Conservation (phyloP, 2,113 vertebrate species). For the Bombycilla garrulus region DNA sequence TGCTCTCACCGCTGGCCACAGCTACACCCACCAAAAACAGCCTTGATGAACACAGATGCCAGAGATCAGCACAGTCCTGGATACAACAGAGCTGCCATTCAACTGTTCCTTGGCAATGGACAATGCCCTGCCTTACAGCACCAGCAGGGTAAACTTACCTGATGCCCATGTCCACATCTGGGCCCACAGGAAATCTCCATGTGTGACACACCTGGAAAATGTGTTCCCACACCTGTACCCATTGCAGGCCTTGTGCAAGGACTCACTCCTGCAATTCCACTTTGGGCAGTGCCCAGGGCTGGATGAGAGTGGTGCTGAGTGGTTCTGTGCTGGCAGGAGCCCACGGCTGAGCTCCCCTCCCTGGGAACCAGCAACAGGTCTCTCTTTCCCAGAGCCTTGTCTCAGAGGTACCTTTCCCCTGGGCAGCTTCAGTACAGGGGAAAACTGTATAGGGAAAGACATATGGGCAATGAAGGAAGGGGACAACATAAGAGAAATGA, state of each 20-base stretch:
- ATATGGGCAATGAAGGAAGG: neutral
- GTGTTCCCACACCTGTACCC: neutral
- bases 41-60: neutral
- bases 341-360: neutral
- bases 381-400: neutral
- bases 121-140: neutral
- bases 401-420: neutral
- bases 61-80: neutral
- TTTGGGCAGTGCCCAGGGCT: neutral
- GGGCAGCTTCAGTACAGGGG: neutral
- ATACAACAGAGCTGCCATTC: neutral
- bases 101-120: neutral
- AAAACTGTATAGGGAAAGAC: neutral
- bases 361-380: neutral
- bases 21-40: neutral
- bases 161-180: neutral
- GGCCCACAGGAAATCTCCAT: neutral
- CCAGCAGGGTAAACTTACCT: neutral
- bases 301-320: neutral
- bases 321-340: neutral
- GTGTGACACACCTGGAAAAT: rapidly evolving
- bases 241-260: neutral
- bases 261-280: neutral
- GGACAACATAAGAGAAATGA: neutral
- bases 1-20: neutral